Percentiles rank a stretch among this genome's conserved stretches.
Evolutionary conservation across 2,888 invertebrate genomes (phyloP).

Genomic region (Malthinus seriepunctatus): DNA sequence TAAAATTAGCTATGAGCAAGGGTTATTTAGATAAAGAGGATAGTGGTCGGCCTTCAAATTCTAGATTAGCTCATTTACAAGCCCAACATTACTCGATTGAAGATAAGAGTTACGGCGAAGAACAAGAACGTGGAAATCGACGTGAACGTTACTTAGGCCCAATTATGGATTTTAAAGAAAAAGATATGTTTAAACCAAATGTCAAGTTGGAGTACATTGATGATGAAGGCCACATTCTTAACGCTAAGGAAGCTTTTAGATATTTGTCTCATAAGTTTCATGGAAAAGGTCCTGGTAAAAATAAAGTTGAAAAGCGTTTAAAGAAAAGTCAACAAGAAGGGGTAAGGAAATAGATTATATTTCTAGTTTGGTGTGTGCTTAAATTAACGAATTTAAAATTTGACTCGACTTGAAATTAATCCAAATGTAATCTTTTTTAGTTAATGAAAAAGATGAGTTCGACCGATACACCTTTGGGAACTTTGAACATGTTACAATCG

Average conservation of each 20-base stretch:
- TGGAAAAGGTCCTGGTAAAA: slow-evolving; percentile 98
- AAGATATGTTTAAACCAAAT: slow-evolving; percentile 86
- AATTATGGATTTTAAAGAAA: slow-evolving; percentile 90
- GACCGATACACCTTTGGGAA: slow-evolving; percentile 95
- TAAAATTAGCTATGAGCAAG: slow-evolving; percentile 90
- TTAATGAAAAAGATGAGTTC: slow-evolving; percentile 98
- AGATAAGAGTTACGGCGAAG: slow-evolving; percentile 76
- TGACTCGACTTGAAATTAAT: neutral
- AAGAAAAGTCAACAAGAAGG: slow-evolving; percentile 94
- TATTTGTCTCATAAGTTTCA: slow-evolving; percentile 98
- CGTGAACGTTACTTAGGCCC: slow-evolving; percentile 82
- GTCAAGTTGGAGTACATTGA: slow-evolving; percentile 97
- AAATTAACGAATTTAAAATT: neutral
- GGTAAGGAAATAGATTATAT: slow-evolving; percentile 51
- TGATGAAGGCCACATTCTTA: slow-evolving; percentile 90
- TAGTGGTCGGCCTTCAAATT: slow-evolving; percentile 71
- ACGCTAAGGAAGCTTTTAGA: slow-evolving; percentile 95
- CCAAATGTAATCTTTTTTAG: slow-evolving; percentile 50
- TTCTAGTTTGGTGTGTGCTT: neutral
- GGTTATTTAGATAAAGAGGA: slow-evolving; percentile 88
- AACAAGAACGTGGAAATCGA: slow-evolving; percentile 61
- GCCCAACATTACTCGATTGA: slow-evolving; percentile 82
- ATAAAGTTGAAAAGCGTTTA: slow-evolving; percentile 95
- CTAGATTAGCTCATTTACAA: slow-evolving; percentile 73
- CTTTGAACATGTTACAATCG: slow-evolving; percentile 90